A percentile compares a stretch with the other conserved stretches of the same genome.
These are phyloP conservation scores for Phengaris arion DNA, from an alignment of 2,888 invertebrate species.

Conservation along the genomic window DNA sequence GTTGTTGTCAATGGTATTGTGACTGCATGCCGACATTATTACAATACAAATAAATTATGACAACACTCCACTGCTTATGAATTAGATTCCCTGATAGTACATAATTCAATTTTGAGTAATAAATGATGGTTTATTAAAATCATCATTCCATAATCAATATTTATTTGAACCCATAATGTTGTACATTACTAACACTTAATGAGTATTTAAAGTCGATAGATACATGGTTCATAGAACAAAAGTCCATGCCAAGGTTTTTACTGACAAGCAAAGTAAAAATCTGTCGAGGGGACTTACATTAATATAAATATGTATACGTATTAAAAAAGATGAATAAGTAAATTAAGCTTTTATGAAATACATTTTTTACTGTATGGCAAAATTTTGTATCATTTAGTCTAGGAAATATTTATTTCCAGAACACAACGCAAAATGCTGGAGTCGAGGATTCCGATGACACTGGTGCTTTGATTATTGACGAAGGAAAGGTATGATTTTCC, in stretches of 20 bases:
- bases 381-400: neutral
- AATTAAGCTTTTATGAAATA: too few relatives aligned
- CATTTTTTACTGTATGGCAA: neutral
- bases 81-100: too few relatives aligned
- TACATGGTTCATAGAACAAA: slow-evolving; percentile 44
- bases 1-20: too few relatives aligned
- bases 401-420: slow-evolving; percentile 46
- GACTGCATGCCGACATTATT: too few relatives aligned
- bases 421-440: slow-evolving; percentile 57
- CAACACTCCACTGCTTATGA: too few relatives aligned
- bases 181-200: neutral
- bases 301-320: neutral
- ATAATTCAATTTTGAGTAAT: too few relatives aligned
- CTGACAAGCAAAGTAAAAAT: slow-evolving; percentile 41
- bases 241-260: slow-evolving; percentile 44
- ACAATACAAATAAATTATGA: too few relatives aligned
- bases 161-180: neutral
- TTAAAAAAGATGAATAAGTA: neutral
- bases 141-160: neutral
- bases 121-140: too few relatives aligned
- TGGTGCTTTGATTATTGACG: slow-evolving; percentile 62
- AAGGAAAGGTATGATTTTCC: slow-evolving; percentile 57
- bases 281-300: slow-evolving; percentile 53
- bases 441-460: slow-evolving; percentile 75
- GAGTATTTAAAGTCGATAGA: neutral